These are phyloP conservation scores for Clarias pachynema DNA, from an alignment of 2,797 vertebrate species.

Conservation along the genomic window DNA sequence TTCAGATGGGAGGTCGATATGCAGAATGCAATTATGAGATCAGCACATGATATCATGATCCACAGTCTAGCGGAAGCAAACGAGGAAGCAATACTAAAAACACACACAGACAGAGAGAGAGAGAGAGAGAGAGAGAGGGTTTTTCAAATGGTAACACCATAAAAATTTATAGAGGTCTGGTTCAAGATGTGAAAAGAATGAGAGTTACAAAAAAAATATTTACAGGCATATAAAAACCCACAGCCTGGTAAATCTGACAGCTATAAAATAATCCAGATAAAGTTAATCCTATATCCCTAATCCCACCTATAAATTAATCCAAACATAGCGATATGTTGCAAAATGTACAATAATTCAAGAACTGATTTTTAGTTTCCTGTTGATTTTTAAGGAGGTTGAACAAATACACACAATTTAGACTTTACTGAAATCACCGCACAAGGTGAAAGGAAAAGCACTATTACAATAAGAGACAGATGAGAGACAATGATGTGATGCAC, in stretches of 20 bases:
- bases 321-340: background rate
- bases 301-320: background rate
- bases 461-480: background rate
- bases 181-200: background rate
- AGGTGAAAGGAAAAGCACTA: background rate
- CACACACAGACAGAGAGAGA: background rate
- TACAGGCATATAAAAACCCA: background rate
- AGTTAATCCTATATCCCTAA: background rate
- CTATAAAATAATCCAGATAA: no score
- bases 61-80: background rate
- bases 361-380: background rate
- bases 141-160: background rate
- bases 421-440: background rate
- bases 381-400: background rate
- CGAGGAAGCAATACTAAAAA: background rate
- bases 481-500: background rate
- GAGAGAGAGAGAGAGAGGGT: background rate
- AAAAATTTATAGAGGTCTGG: background rate
- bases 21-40: background rate
- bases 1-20: background rate
- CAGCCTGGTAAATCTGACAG: background rate
- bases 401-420: background rate
- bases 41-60: background rate
- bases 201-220: background rate
- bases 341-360: background rate